Conservation (phyloP, 2,113 vertebrate species). For the Hippolais icterina region DNA sequence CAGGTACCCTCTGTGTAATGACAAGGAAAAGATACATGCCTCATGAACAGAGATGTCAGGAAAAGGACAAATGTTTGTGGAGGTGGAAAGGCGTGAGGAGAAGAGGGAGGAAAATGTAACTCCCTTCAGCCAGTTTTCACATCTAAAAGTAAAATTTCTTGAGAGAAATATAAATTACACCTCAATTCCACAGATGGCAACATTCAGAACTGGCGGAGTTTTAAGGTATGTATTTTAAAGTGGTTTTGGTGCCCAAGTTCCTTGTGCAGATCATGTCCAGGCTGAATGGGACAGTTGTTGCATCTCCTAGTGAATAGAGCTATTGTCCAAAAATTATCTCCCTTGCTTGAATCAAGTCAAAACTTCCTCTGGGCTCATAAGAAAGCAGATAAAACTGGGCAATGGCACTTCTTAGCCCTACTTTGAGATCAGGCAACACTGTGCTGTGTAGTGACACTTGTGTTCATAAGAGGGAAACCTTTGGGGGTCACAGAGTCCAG, state of each 20-base stretch:
- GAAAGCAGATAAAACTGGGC: neutral
- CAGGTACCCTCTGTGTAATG: neutral
- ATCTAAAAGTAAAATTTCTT: neutral
- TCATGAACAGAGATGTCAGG: neutral
- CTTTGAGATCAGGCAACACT: neutral
- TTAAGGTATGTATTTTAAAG: neutral
- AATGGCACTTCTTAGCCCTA: neutral
- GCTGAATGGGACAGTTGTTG: neutral
- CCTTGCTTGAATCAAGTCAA: neutral
- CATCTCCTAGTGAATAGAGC: neutral
- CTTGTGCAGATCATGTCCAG: neutral
- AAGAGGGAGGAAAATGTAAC: neutral
- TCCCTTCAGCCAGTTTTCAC: neutral
- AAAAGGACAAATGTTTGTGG: neutral
- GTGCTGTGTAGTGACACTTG: neutral
- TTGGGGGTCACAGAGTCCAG: neutral
- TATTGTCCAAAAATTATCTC: neutral
- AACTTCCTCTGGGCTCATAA: neutral
- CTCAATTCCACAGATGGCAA: neutral
- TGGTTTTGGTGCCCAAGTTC: neutral
- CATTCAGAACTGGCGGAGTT: neutral
- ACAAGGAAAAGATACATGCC: neutral
- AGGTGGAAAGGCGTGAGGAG: fast-evolving
- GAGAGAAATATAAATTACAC: neutral
- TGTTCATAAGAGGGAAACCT: neutral